Conservation (phyloP, 2,797 vertebrate species). For the Selene dorsalis region DNA sequence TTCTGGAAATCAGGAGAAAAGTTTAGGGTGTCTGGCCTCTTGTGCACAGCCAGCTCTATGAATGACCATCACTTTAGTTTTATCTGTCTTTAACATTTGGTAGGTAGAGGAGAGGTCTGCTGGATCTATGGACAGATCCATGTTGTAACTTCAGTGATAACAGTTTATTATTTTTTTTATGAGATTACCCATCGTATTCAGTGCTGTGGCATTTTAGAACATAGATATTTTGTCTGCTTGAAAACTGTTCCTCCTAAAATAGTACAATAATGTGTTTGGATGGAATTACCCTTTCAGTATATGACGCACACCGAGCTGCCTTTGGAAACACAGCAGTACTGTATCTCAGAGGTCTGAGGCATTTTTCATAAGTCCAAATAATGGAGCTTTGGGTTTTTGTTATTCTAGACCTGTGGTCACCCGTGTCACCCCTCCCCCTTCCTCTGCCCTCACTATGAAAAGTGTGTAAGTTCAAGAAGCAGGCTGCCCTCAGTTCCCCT, state of each 20-base stretch:
- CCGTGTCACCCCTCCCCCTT: slow-evolving; percentile 8
- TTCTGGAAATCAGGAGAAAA: background rate
- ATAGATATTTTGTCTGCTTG: no score
- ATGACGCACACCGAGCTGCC: slow-evolving; percentile 3
- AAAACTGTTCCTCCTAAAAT: no score
- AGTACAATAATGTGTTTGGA: background rate
- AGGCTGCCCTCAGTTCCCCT: slow-evolving; percentile 41
- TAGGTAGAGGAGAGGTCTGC: background rate
- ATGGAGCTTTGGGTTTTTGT: slow-evolving; percentile 23
- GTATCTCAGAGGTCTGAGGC: slow-evolving; percentile 14
- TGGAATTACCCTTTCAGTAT: background rate
- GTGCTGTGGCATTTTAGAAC: no score
- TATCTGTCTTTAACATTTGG: background rate
- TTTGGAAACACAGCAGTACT: slow-evolving; percentile 10
- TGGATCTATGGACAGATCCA: no score
- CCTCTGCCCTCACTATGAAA: slow-evolving; percentile 30
- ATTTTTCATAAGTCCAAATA: slow-evolving; percentile 28
- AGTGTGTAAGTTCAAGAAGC: slow-evolving; percentile 45
- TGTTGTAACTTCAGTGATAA: background rate
- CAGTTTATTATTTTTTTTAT: background rate
- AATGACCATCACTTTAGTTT: background rate
- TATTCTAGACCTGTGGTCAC: slow-evolving; percentile 34
- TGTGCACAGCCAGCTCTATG: background rate
- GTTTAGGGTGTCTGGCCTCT: background rate
- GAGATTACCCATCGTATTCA: no score